Percentiles rank a stretch among this genome's conserved stretches.
phyloP scores from a whole-genome alignment of 2,888 invertebrate species.

The Andrena minutula region DNA sequence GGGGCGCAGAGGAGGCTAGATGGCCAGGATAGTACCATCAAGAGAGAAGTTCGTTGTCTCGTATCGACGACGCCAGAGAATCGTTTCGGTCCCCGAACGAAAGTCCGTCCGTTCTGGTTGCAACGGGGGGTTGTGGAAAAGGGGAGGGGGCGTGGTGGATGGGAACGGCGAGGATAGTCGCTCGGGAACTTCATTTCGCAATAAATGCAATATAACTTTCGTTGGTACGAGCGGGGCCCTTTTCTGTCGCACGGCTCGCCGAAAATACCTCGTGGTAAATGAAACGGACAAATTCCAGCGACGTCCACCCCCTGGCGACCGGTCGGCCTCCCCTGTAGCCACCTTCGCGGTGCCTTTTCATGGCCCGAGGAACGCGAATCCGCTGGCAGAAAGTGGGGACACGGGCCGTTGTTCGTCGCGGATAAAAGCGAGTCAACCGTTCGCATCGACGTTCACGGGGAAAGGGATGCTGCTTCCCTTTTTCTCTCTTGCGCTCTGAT shows the following conservation, averaged over 20 bases:
- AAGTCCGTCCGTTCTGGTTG: constrained; percentile 33
- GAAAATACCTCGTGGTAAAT: constrained; percentile 77
- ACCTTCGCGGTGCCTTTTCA: constrained; percentile 45
- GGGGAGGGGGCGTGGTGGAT: not conserved
- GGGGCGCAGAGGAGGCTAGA: constrained; percentile 22
- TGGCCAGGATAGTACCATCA: constrained; percentile 47
- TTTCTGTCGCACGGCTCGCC: constrained; percentile 59
- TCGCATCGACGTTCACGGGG: constrained; percentile 53
- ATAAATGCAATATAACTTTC: constrained; percentile 79
- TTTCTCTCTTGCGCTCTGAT: not conserved
- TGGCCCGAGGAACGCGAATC: constrained; percentile 37
- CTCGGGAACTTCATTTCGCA: constrained; percentile 74
- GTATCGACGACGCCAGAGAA: constrained; percentile 63
- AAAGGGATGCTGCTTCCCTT: constrained; percentile 33
- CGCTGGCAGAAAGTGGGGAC: constrained; percentile 35
- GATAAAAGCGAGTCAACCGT: constrained; percentile 63
- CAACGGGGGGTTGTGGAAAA: constrained; percentile 3
- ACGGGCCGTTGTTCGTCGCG: constrained; percentile 60
- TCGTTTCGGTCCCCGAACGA: constrained; percentile 54
- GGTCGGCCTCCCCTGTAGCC: not conserved
- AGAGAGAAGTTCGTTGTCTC: constrained; percentile 57
- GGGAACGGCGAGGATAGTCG: constrained; percentile 50
- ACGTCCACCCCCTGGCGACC: constrained; percentile 33
- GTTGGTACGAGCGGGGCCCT: constrained; percentile 50
- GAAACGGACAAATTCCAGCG: constrained; percentile 75